Base-by-base conservation (phyloP, 2,797 vertebrate genomes). In the Tapera naevia region DNA sequence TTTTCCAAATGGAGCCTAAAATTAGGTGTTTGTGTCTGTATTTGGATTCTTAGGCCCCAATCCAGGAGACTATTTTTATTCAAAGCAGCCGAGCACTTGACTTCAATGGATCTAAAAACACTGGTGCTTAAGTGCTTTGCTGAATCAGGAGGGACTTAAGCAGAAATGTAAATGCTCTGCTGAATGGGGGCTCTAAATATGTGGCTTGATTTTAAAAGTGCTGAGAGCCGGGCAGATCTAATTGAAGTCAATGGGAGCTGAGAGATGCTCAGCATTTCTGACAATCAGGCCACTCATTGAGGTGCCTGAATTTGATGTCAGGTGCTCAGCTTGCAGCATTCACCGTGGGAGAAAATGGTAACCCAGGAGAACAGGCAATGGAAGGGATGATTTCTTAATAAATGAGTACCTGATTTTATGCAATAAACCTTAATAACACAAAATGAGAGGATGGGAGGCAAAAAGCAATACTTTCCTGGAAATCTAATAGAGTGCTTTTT, bases 101-200 rank as follows among this genome's bases (percentile, higher is more conserved):
- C 91, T 96, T 96, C 91, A 95, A 93, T 95, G 86, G 86, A 85
- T 96, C 88, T 94, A 94, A 97, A 96, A 88, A 9, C 95, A 91
- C 93, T 94, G 33, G 1, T 5, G 37, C 86, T 96, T 96, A 97
- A 95, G 96, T 94, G 94, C 74, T 94, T 91, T 93, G 95, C 95
- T 95, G 95, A 97, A 94, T 96, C 94, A 96, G 95, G 91, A 88
- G 2, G 37, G 95, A 96, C 95, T 97, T 96, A 97, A 97, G 95
- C 91, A 95, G 80, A 94, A 95, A 93, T 91, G 94, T 94, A 96
- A 96, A 96, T 91, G 83, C 89, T 65, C 43, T 87, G 86, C 91
- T 93, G 89, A 96, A 93, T 51, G 88, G 23, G 74, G 80, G 41
- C 61, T 95, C 67, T 94, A 93, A 94, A 93, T 90, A 94, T 89